Evolutionary conservation across 1,140 invertebrate genomes (phyloP).

Genomic region (Drosophila pachea): DNA sequence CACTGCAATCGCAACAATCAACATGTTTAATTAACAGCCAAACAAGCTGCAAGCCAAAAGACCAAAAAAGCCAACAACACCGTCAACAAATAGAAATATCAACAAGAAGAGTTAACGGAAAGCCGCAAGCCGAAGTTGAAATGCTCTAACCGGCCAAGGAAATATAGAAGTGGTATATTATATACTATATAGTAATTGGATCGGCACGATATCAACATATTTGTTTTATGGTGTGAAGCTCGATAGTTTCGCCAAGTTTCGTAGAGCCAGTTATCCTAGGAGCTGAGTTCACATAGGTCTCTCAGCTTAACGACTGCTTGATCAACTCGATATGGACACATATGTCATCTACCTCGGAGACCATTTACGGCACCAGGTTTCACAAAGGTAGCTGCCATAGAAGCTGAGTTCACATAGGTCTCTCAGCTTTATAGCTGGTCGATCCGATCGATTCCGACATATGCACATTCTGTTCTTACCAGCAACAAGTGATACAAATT

Average conservation of each 20-base stretch:
- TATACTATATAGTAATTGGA: no score
- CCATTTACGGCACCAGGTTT: not conserved
- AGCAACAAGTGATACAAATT: not conserved
- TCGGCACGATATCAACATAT: no score
- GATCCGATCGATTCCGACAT: not conserved
- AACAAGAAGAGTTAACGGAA: slow-evolving; percentile 20
- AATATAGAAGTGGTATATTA: no score
- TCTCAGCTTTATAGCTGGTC: not conserved
- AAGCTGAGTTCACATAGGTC: no score
- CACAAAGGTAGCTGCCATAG: not conserved
- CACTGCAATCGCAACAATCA: slow-evolving; percentile 18
- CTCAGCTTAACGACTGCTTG: no score
- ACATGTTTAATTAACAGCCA: slow-evolving; percentile 62
- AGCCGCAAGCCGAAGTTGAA: not conserved
- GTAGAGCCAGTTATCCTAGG: not conserved
- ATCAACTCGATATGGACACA: no score
- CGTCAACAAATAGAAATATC: slow-evolving; percentile 31
- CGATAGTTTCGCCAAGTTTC: not conserved
- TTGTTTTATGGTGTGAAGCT: no score
- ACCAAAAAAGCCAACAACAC: slow-evolving; percentile 24
- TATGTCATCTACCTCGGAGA: no score
- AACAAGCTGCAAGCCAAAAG: slow-evolving; percentile 48
- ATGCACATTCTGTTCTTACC: not conserved
- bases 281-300: no score
- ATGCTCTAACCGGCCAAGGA: not conserved